phyloP scores from a whole-genome alignment of 2,113 vertebrate genomes.

The Tretioscincus oriximinensis region DNA sequence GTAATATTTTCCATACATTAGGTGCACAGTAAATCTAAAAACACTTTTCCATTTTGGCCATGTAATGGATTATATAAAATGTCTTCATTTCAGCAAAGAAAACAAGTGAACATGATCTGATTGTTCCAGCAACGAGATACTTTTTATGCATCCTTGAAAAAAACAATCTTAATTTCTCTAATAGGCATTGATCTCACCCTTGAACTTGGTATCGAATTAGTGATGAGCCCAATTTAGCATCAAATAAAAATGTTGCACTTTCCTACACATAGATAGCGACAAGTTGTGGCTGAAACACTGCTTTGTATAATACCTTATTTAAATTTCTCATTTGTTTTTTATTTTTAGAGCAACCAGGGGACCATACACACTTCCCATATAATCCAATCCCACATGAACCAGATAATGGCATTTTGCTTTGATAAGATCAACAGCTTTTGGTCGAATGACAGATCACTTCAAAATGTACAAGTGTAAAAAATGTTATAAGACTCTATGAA shows the following conservation, averaged over 20 bases:
- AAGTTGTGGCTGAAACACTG: neutral
- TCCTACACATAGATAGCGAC: neutral
- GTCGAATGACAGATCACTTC: too few species aligned
- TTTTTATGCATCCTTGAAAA: conserved; percentile 7
- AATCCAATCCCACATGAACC: neutral
- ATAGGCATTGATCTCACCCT: conserved; percentile 11
- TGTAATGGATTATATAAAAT: neutral
- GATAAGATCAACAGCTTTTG: neutral
- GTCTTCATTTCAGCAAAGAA: neutral
- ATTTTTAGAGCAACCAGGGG: neutral
- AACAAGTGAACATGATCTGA: neutral
- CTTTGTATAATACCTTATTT: neutral
- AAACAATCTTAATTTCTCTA: conserved; percentile 8
- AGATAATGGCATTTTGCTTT: neutral
- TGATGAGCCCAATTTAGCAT: neutral
- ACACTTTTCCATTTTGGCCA: neutral
- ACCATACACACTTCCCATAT: neutral
- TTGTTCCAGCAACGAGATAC: neutral
- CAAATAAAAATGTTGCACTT: conserved; percentile 1
- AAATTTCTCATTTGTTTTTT: neutral
- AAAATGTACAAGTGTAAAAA: too few species aligned
- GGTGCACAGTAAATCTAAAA: neutral
- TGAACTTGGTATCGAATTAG: conserved; percentile 11
- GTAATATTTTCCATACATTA: too few species aligned
- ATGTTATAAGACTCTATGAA: neutral